Conservation (phyloP, 2,113 vertebrate genomes). For the Nothocercus nigrocapillus region DNA sequence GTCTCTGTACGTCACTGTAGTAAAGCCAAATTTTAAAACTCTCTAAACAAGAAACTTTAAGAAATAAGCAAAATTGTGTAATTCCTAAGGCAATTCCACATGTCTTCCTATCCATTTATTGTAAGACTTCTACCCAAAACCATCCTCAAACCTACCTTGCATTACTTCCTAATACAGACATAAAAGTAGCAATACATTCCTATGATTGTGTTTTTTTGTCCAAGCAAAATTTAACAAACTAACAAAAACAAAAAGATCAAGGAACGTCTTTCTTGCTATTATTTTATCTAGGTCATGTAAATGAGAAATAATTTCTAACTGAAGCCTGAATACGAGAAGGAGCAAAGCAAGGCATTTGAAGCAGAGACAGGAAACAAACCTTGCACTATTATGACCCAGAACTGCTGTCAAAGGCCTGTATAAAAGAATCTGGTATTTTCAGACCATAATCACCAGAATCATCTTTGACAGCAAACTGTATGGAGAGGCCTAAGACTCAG, state of each 20-base stretch:
- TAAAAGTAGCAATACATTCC: slow-evolving; percentile 46
- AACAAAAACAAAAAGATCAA: slow-evolving; percentile 53
- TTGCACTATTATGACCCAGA: background rate
- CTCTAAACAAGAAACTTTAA: background rate
- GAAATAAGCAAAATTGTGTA: background rate
- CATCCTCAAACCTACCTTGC: background rate
- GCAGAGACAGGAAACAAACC: background rate
- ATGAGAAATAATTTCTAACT: slow-evolving; percentile 65
- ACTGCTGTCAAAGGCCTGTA: slow-evolving; percentile 1
- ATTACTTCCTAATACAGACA: background rate
- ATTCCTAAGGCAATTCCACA: background rate
- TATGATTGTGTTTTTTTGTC: slow-evolving; percentile 48
- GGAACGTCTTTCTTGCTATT: slow-evolving; percentile 52
- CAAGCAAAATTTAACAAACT: slow-evolving; percentile 44
- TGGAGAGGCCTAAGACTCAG: background rate
- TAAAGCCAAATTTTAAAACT: background rate
- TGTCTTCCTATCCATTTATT: background rate
- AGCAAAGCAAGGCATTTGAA: slow-evolving; percentile 15
- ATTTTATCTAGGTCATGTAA: slow-evolving; percentile 71
- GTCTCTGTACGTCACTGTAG: background rate
- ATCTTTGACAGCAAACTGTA: background rate
- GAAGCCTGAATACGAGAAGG: background rate
- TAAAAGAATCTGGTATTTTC: slow-evolving; percentile 51
- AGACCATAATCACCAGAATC: slow-evolving; percentile 19
- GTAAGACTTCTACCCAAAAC: background rate